Evolutionary conservation across 2,797 vertebrate species (phyloP).

Genomic region (Mormyrops boulengeri): DNA sequence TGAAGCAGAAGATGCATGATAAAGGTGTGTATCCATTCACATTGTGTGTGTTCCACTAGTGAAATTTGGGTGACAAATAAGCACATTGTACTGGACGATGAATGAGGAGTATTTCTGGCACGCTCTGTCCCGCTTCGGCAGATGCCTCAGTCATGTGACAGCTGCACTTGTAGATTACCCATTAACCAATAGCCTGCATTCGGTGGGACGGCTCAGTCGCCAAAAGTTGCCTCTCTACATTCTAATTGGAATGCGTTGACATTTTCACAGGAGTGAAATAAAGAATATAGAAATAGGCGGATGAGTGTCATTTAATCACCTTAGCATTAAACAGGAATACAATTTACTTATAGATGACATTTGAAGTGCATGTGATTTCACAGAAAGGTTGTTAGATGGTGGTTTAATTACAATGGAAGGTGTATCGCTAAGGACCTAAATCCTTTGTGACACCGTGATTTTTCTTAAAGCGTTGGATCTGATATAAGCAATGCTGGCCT

Average conservation of each 20-base stretch:
- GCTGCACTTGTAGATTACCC: slow-evolving; percentile 59
- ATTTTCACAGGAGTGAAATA: slow-evolving; percentile 52
- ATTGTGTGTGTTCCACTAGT: background rate
- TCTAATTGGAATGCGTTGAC: slow-evolving; percentile 47
- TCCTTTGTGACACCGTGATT: slow-evolving; percentile 3
- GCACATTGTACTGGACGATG: slow-evolving; percentile 35
- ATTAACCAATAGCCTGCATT: slow-evolving; percentile 58
- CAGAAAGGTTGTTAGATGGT: slow-evolving; percentile 1
- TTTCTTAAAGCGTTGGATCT: background rate
- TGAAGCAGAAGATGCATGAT: background rate
- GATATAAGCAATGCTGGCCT: background rate
- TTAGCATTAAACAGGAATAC: slow-evolving; percentile 38
- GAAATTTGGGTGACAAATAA: background rate
- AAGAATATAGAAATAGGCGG: slow-evolving; percentile 49
- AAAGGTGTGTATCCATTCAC: background rate
- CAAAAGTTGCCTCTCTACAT: slow-evolving; percentile 39
- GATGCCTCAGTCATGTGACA: slow-evolving; percentile 54
- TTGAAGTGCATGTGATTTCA: slow-evolving; percentile 41
- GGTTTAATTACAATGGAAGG: slow-evolving; percentile 13
- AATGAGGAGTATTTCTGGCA: slow-evolving; percentile 44
- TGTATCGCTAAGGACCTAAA: background rate
- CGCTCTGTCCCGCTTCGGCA: slow-evolving; percentile 35
- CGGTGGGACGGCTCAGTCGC: slow-evolving; percentile 33
- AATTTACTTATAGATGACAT: slow-evolving; percentile 49
- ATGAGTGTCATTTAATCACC: slow-evolving; percentile 46